phyloP scores from a whole-genome alignment of 2,797 vertebrate species.

The Manis pentadactyla region DNA sequence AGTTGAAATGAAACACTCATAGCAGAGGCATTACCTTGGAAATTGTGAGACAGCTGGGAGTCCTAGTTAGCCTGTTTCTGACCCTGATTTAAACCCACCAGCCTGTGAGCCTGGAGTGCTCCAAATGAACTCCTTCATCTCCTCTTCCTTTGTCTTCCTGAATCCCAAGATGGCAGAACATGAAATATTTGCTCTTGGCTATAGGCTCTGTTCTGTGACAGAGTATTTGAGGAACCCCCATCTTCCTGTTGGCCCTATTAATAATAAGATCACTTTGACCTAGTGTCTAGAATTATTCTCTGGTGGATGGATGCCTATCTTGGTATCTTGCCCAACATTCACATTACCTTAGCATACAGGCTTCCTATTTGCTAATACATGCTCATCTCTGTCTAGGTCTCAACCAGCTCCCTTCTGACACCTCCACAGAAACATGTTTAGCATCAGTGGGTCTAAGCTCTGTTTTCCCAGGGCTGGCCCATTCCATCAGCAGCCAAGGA shows the following conservation, averaged over 20 bases:
- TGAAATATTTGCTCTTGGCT: background rate
- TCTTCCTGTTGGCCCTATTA: background rate
- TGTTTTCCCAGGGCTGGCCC: background rate
- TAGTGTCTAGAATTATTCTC: background rate
- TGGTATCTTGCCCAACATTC: background rate
- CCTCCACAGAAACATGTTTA: background rate
- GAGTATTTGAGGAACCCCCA: background rate
- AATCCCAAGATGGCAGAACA: background rate
- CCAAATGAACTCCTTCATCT: background rate
- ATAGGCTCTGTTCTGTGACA: background rate
- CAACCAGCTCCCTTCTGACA: background rate
- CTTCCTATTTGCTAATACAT: background rate
- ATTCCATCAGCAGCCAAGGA: background rate
- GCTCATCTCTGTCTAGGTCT: background rate
- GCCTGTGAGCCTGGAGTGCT: background rate
- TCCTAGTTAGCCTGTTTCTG: background rate
- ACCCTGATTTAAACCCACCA: background rate
- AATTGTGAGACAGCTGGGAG: background rate
- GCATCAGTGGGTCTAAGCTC: background rate
- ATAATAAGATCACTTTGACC: background rate
- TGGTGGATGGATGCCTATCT: background rate
- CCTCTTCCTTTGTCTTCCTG: background rate
- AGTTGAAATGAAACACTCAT: background rate
- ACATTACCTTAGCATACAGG: background rate
- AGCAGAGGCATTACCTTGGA: background rate